These are phyloP conservation scores for Tetheella fluctuosa DNA, from an alignment of 2,888 invertebrate genomes.

Conservation along the genomic window DNA sequence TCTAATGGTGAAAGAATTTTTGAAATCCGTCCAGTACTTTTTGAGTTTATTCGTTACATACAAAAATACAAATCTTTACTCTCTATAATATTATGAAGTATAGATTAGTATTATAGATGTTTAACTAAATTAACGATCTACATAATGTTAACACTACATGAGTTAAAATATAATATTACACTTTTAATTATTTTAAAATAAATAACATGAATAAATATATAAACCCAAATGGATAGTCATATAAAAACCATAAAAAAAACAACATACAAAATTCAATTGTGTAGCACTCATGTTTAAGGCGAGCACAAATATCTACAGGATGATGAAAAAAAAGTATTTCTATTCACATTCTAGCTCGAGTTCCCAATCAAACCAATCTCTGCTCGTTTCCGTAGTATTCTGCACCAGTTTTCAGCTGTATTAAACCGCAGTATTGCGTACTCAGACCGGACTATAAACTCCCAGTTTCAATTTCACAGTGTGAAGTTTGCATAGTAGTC, in stretches of 20 bases:
- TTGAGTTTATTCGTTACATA: too few species aligned
- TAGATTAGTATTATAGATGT: too few species aligned
- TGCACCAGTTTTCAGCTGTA: background rate
- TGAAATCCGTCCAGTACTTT: too few species aligned
- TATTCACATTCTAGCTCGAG: background rate
- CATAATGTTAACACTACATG: too few species aligned
- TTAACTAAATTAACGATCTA: too few species aligned
- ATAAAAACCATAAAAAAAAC: background rate
- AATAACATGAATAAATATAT: too few species aligned
- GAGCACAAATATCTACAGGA: background rate
- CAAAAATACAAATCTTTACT: too few species aligned
- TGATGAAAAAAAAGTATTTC: background rate
- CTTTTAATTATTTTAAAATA: too few species aligned
- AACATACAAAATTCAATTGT: background rate
- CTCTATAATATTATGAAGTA: too few species aligned
- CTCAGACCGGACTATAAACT: constrained; percentile 18
- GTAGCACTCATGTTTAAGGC: background rate
- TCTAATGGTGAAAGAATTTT: too few species aligned
- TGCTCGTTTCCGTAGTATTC: background rate
- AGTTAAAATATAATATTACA: too few species aligned
- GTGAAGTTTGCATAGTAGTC: constrained; percentile 28
- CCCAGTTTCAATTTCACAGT: constrained; percentile 18
- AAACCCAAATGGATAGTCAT: too few species aligned
- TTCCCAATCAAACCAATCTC: constrained; percentile 1
- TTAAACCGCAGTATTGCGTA: constrained; percentile 15